phyloP scores from a whole-genome alignment of 2,113 vertebrate species.

The Ranitomeya variabilis region DNA sequence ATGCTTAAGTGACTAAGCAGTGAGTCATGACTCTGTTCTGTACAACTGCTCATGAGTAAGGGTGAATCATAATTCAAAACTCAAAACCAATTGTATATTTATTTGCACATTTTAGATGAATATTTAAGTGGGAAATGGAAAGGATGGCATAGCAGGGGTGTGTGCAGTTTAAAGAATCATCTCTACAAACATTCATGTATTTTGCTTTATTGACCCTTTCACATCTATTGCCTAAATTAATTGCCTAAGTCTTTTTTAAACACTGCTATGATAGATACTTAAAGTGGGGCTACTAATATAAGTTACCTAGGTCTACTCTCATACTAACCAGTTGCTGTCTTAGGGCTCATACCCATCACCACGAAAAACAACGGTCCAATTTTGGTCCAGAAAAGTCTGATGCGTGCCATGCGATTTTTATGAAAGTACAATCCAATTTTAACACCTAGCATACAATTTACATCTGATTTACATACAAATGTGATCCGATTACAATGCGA shows the following conservation, averaged over 20 bases:
- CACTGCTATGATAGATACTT: background rate
- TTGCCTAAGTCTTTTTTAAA: background rate
- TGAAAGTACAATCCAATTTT: too few species aligned
- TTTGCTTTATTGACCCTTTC: background rate
- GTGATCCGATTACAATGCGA: too few species aligned
- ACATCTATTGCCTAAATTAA: background rate
- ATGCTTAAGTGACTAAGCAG: constrained; percentile 47
- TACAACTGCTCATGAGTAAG: constrained; percentile 49
- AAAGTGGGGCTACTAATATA: too few species aligned
- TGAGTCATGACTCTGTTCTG: constrained; percentile 47
- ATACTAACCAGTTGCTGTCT: too few species aligned
- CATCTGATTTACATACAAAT: too few species aligned
- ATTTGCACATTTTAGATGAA: constrained; percentile 37
- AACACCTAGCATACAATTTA: too few species aligned
- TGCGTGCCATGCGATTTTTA: too few species aligned
- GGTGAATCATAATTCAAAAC: constrained; percentile 46
- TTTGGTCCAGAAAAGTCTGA: too few species aligned
- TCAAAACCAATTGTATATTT: constrained; percentile 52
- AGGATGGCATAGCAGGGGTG: constrained; percentile 2
- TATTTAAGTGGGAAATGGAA: constrained; percentile 36
- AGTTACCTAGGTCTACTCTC: too few species aligned
- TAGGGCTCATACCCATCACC: too few species aligned
- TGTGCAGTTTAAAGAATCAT: background rate
- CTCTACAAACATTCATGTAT: constrained; percentile 22
- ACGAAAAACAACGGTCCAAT: too few species aligned